Evolutionary conservation across 2,888 invertebrate genomes (phyloP), one percentile per base, ranked within the genome.

Genomic region (Belgica antarctica): DNA sequence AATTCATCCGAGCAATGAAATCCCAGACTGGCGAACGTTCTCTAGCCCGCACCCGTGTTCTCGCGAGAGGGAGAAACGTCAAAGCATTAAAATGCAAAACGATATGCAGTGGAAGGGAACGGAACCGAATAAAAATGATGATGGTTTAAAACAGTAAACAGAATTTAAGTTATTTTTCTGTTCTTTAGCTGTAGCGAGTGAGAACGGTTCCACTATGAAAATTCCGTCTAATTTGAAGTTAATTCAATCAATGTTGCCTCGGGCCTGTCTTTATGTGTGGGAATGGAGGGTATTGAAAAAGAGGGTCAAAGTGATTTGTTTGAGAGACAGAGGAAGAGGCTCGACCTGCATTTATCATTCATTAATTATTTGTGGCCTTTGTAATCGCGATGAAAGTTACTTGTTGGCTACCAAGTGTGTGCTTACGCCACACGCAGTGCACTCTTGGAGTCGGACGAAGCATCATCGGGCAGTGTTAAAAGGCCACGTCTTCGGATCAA

Each of bases 1-100:
- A 52, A 66, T 22, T 36, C 28, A 66, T 66, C 52, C 47, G 52
- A 28, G 66, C 66, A 66, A 27, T 27, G 36, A 66, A 47, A 47
- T 52, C 52, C 36, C 25, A 36, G 27, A 52, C 47, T 47, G 27
- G 12, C 22, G 15, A 17, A 15, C 15, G 22, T n/a, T 41, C 3
- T n/a, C 3, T n/a, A 10, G n/a, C 36, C 66, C 66, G 66, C 66
- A 66, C 66, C 66, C 66, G 66, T 36, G 52, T 66, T n/a, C n/a
- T 27, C 12, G 41, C 41, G 41, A 4, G 2, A 41, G 41, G 41
- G 41, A 41, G 10, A 41, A 2, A 12, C 7, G 34, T 34, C 34
- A 52, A 52, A 52, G 10, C 46, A 63, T 41, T 63, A 63, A 63
- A 63, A 41, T 63, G 63, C 63, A 63, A 63, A 63, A 66, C 15